These are phyloP conservation scores for Oscheius sp. DNA, from an alignment of 2,888 invertebrate genomes.

Conservation along the genomic window DNA sequence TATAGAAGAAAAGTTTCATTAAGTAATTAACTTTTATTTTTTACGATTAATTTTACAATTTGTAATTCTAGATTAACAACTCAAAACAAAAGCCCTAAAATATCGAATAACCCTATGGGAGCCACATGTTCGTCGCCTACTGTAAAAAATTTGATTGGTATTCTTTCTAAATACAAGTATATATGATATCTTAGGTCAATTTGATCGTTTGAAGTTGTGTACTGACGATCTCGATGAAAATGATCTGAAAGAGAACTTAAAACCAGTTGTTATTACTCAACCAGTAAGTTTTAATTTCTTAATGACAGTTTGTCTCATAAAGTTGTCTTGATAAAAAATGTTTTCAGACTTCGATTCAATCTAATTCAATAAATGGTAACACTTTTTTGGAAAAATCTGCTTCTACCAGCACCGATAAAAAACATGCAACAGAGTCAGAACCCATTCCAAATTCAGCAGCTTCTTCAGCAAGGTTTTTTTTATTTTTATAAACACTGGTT, in stretches of 20 bases:
- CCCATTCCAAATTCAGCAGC: neutral
- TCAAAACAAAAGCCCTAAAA: neutral
- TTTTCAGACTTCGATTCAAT: neutral
- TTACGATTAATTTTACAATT: neutral
- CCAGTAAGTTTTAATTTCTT: constrained; percentile 1
- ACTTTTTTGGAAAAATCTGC: neutral
- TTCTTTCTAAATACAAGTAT: neutral
- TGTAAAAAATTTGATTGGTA: constrained; percentile 12
- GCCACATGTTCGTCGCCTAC: constrained; percentile 7
- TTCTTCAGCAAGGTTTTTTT: constrained; percentile 4
- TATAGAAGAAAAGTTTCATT: too few relatives aligned
- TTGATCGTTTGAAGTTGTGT: constrained; percentile 13
- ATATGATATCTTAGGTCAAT: constrained; percentile 19
- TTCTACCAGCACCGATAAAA: neutral
- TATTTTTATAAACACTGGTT: neutral
- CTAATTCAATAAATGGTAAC: too few relatives aligned
- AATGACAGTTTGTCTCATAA: neutral
- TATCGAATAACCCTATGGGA: constrained; percentile 8
- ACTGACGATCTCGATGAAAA: neutral
- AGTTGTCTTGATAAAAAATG: neutral
- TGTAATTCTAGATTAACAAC: neutral
- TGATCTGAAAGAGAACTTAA: neutral
- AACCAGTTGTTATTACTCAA: neutral
- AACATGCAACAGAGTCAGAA: neutral
- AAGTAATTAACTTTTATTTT: neutral